Evolutionary conservation across 2,888 invertebrate genomes (phyloP).

Genomic region (Diarsia dahlii): DNA sequence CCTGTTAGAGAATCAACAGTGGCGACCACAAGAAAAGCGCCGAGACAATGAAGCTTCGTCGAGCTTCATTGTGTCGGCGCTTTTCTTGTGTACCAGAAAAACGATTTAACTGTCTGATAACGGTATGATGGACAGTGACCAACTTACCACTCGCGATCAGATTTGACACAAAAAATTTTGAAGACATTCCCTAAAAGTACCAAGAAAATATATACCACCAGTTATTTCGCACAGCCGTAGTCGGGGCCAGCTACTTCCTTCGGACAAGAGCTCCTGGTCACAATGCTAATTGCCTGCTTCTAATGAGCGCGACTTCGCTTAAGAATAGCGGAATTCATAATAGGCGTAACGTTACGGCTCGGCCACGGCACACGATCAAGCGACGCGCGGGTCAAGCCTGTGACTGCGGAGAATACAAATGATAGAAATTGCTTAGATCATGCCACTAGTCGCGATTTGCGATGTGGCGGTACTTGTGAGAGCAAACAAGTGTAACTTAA

Average conservation of each 20-base stretch:
- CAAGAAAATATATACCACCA: slow-evolving; percentile 13
- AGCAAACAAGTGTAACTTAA: background rate
- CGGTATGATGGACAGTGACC: background rate
- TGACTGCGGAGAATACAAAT: background rate
- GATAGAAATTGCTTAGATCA: background rate
- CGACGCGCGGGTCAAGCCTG: background rate
- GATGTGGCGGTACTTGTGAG: background rate
- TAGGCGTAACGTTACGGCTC: slow-evolving; percentile 6
- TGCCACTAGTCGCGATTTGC: background rate
- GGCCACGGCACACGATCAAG: background rate
- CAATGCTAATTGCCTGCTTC: slow-evolving; percentile 54
- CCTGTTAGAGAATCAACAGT: too few species aligned
- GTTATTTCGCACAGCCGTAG: slow-evolving; percentile 21
- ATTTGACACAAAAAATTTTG: background rate
- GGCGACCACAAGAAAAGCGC: too few species aligned
- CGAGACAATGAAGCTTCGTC: too few species aligned
- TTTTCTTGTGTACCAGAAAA: too few species aligned
- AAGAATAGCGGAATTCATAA: slow-evolving; percentile 25
- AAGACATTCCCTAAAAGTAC: background rate
- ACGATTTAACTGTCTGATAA: too few species aligned
- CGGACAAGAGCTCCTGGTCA: slow-evolving; percentile 54
- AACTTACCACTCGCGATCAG: background rate
- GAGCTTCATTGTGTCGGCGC: too few species aligned
- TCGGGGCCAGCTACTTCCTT: background rate
- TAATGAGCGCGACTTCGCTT: slow-evolving; percentile 54